Evolutionary conservation across 2,797 vertebrate genomes (phyloP).

Genomic region (Miichthys miiuy): DNA sequence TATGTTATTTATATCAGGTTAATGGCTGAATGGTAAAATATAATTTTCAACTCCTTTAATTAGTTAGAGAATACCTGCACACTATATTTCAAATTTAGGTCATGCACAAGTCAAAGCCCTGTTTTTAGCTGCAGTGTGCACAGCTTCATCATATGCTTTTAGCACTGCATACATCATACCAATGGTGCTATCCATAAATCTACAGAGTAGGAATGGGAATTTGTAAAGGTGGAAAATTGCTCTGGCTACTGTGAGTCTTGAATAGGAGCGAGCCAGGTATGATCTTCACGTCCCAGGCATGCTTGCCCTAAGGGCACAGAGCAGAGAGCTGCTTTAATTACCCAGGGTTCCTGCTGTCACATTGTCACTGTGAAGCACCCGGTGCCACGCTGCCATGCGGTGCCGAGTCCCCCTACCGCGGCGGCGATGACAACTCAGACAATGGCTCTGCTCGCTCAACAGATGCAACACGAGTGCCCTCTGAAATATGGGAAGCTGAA

Average conservation of each 20-base stretch:
- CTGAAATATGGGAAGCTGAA: conserved; percentile 71
- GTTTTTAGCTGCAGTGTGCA: conserved; percentile 37
- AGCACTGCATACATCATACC: conserved; percentile 31
- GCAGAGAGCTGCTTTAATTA: conserved; percentile 85
- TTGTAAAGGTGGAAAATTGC: conserved; percentile 59
- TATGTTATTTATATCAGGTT: conserved; percentile 39
- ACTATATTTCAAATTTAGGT: conserved; percentile 42
- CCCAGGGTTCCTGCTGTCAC: conserved; percentile 82
- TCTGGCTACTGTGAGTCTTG: conserved; percentile 51
- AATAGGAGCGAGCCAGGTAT: conserved; percentile 66
- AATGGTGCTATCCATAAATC: conserved; percentile 34
- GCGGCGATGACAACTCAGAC: conserved; percentile 75
- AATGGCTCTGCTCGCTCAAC: conserved; percentile 66
- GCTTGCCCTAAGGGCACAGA: conserved; percentile 73
- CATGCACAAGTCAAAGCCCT: conserved; percentile 53
- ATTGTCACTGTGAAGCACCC: conserved; percentile 70
- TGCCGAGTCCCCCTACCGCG: conserved; percentile 53
- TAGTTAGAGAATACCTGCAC: conserved; percentile 10
- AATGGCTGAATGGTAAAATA: conserved; percentile 15
- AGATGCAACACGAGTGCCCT: conserved; percentile 64
- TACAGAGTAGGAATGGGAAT: conserved; percentile 34
- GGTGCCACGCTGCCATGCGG: conserved; percentile 53
- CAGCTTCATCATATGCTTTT: conserved; percentile 24
- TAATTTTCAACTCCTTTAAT: conserved; percentile 9
- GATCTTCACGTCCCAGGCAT: conserved; percentile 69